Evolutionary conservation across 1,140 invertebrate species (phyloP).

Genomic region (Leptinotarsa undecemlineata): DNA sequence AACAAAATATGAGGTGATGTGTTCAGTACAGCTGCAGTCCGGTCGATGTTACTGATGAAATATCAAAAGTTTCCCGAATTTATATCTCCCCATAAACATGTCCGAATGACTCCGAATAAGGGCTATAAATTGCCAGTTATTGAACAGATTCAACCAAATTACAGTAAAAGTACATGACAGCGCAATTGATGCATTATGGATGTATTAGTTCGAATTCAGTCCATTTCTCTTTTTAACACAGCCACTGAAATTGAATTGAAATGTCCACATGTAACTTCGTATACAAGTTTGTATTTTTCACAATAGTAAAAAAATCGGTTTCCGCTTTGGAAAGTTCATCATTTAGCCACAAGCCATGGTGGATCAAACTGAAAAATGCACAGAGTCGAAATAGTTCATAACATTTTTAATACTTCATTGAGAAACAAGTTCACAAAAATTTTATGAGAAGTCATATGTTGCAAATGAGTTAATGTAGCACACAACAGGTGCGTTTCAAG

Average conservation of each 20-base stretch:
- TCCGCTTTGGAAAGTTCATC: no score
- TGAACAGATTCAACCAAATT: neutral
- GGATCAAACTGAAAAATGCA: no score
- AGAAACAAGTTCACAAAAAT: no score
- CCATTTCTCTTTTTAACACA: neutral
- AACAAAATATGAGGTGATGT: neutral
- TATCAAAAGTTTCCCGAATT: neutral
- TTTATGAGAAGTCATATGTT: no score
- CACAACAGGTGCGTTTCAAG: no score
- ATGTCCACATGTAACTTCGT: neutral
- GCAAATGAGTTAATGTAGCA: no score
- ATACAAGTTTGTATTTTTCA: no score
- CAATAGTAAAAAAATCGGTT: no score
- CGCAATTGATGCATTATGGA: neutral
- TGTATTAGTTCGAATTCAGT: neutral
- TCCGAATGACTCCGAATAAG: neutral
- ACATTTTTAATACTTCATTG: no score
- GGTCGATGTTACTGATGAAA: neutral
- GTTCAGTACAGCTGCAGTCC: neutral
- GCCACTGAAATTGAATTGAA: neutral
- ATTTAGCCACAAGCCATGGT: no score
- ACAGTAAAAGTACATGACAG: neutral
- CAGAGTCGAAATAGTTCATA: no score
- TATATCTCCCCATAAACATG: neutral
- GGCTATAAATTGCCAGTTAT: conserved; percentile 5